Base-by-base conservation (phyloP, 2,113 vertebrate species). In the Oceanites oceanicus region DNA sequence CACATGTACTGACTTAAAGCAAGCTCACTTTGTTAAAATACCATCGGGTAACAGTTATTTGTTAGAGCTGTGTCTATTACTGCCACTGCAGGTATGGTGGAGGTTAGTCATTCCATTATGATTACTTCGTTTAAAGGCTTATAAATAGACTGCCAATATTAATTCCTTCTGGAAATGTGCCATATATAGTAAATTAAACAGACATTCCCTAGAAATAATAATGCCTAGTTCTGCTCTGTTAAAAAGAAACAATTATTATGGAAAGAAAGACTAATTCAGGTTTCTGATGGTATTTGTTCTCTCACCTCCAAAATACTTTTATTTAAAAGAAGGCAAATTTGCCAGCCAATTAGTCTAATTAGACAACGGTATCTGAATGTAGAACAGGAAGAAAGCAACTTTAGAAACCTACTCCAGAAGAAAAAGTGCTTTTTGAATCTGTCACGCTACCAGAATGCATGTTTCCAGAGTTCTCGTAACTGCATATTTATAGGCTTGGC, bases 401-500 rank as follows among this genome's bases (percentile, higher is more conserved):
- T 88, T 36, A 84, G 85, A 91, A 94, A 93, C 30, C 61, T 89
- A 59, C 52, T 92, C 74, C 11, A 8, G 73, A 18, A 96, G 72
- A 92, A 88, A 93, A 92, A 74, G 76, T 67, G 61, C 19, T 89
- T 84, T 95, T 59, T 68, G 83, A 94, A 86, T 84, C 68, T 91
- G 72, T 96, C 88, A 87, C 88, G 44, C 83, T 84, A 94, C 50
- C 84, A 95, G 76, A 96, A 94, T 6, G 38, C 66, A 49, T 50
- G 73, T 56, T 94, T 89, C 86, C 94, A 95, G 61, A 75, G 86
- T 82, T 94, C 91, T 94, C 3, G 3, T 92, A 95, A 86, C 73
- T 92, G 86, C 77, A 17, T 95, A 94, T 95, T 97, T 94, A 96
- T 87, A 95, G 92, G 73, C 40, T 89, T 81, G 73, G 88, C 61